Evolutionary conservation across 2,113 vertebrate species (phyloP).

Genomic region (Rousettus leschenaultii): DNA sequence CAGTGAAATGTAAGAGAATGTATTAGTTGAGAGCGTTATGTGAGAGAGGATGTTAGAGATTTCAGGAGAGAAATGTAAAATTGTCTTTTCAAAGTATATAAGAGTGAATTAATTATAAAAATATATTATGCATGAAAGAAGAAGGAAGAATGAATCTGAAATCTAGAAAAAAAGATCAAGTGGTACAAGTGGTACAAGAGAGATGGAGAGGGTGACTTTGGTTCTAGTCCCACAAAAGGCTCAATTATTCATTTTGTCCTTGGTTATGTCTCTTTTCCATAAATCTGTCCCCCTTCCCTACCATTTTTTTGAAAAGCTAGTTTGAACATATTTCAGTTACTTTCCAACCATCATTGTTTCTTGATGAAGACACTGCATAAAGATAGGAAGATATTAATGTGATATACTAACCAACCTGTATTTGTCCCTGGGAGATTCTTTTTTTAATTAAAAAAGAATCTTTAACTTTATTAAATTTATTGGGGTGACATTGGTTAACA

Average conservation of each 20-base stretch:
- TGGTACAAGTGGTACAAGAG: not conserved
- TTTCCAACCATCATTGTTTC: not conserved
- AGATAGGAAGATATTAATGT: not conserved
- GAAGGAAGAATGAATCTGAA: not conserved
- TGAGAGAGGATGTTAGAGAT: not conserved
- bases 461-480: no score
- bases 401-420: not conserved
- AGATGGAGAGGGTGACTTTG: not conserved
- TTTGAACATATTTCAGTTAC: not conserved
- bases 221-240: not conserved
- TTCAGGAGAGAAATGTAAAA: not conserved
- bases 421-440: not conserved
- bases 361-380: not conserved
- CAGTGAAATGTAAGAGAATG: no score
- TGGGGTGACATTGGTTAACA: no score
- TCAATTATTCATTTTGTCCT: not conserved
- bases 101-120: not conserved
- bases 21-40: not conserved
- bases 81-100: not conserved
- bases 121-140: not conserved
- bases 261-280: not conserved
- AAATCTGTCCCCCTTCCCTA: not conserved
- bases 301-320: not conserved
- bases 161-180: not conserved
- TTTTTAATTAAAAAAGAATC: no score